These are phyloP conservation scores for Colistium nudipinnis DNA, from an alignment of 2,113 vertebrate genomes.

Conservation along the genomic window DNA sequence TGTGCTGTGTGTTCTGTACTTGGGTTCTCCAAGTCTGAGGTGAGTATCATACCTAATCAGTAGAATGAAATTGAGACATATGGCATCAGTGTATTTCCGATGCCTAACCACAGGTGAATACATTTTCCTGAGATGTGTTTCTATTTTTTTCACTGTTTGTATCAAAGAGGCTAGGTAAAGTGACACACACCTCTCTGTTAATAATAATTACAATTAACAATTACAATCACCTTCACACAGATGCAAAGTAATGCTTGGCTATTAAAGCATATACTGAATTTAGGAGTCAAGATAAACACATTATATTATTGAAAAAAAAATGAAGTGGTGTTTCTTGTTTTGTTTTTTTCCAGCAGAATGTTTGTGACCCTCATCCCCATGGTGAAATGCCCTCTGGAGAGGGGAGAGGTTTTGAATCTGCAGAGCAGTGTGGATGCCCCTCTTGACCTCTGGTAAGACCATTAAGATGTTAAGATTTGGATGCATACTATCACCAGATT, in stretches of 20 bases:
- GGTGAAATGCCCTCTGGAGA: slow-evolving; percentile 58
- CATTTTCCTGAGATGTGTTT: too few relatives aligned
- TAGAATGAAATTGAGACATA: not conserved
- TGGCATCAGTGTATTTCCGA: not conserved
- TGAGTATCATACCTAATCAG: slow-evolving; percentile 14
- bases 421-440: slow-evolving; percentile 55
- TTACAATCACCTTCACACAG: too few relatives aligned
- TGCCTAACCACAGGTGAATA: too few relatives aligned
- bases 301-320: not conserved
- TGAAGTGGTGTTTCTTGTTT: not conserved
- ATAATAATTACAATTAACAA: too few relatives aligned
- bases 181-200: too few relatives aligned
- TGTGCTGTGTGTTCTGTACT: slow-evolving; percentile 15
- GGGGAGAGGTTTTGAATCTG: slow-evolving; percentile 25
- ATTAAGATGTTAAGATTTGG: not conserved
- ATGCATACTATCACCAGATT: not conserved
- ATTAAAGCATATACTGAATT: too few relatives aligned
- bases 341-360: slow-evolving; percentile 5
- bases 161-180: too few relatives aligned
- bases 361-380: slow-evolving; percentile 59
- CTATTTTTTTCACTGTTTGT: too few relatives aligned
- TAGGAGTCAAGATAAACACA: too few relatives aligned
- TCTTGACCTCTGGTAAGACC: slow-evolving; percentile 65
- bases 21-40: slow-evolving; percentile 13
- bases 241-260: too few relatives aligned